Conservation (phyloP, 2,888 invertebrate genomes). For the Bhutanitis thaidina region DNA sequence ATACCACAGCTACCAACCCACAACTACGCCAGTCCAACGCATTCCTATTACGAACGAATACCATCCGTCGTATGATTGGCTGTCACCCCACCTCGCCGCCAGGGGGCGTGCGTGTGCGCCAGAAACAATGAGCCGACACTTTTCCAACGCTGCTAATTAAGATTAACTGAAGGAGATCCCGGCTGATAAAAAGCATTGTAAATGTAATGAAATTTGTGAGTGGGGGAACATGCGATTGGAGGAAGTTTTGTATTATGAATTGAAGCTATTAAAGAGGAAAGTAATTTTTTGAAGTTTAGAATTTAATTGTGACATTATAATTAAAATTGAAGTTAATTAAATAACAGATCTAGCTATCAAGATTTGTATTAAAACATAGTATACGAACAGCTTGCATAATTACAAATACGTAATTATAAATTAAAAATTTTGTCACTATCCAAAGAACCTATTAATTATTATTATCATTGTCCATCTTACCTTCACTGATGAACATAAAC, state of each 20-base stretch:
- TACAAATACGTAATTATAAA: too few relatives aligned
- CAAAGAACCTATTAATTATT: too few relatives aligned
- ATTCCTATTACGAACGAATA: background rate
- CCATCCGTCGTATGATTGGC: conserved; percentile 41
- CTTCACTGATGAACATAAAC: too few relatives aligned
- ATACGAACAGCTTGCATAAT: too few relatives aligned
- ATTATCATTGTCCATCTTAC: too few relatives aligned
- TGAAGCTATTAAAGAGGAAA: background rate
- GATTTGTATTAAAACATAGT: too few relatives aligned
- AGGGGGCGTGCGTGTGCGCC: conserved; percentile 36
- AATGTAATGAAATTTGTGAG: conserved; percentile 18
- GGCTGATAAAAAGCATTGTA: conserved; percentile 20
- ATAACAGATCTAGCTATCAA: too few relatives aligned
- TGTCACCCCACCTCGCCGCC: conserved; percentile 44
- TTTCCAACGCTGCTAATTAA: conserved; percentile 33
- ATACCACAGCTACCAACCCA: background rate
- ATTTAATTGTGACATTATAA: too few relatives aligned
- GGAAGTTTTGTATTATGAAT: background rate
- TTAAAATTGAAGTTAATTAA: background rate
- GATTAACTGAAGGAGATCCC: conserved; percentile 28
- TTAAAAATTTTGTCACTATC: too few relatives aligned
- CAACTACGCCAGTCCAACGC: conserved; percentile 7
- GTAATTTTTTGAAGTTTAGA: background rate
- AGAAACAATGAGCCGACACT: conserved; percentile 45
- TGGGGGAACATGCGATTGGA: background rate